Evolutionary conservation across 1,140 invertebrate species (phyloP).

Genomic region (Hyposmocoma kahamanoa): DNA sequence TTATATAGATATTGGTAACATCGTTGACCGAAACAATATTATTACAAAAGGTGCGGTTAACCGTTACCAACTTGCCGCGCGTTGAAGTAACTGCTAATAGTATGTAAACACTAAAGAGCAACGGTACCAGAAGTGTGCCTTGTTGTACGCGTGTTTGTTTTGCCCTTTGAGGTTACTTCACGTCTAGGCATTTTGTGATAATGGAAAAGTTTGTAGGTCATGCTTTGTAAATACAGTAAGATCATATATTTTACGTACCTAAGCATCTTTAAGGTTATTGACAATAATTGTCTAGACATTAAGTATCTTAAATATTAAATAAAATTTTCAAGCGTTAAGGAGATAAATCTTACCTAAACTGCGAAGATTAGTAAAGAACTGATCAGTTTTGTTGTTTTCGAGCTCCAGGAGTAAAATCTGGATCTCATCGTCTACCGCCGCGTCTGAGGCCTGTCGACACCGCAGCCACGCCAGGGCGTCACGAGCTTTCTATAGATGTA

Average conservation of each 20-base stretch:
- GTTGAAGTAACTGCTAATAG: too few species aligned
- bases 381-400: conserved; percentile 38
- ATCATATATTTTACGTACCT: not conserved
- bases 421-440: conserved; percentile 40
- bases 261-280: not conserved
- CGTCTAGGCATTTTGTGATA: not conserved
- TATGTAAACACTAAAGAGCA: too few species aligned
- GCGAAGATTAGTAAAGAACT: conserved; percentile 35
- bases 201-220: not conserved
- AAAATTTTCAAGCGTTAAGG: not conserved
- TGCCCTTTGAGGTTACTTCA: too few species aligned
- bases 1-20: too few species aligned
- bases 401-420: conserved; percentile 41
- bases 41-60: too few species aligned
- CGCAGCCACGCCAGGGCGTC: conserved; percentile 53
- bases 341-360: conserved; percentile 34
- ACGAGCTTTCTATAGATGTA: conserved; percentile 52
- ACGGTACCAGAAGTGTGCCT: too few species aligned
- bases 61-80: too few species aligned
- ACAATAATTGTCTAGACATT: not conserved
- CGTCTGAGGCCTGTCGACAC: conserved; percentile 37
- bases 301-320: not conserved
- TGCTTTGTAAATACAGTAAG: not conserved
- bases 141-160: too few species aligned
- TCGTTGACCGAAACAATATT: too few species aligned